Evolutionary conservation across 2,797 vertebrate genomes (phyloP).

Genomic region (Coregonus suidteri): DNA sequence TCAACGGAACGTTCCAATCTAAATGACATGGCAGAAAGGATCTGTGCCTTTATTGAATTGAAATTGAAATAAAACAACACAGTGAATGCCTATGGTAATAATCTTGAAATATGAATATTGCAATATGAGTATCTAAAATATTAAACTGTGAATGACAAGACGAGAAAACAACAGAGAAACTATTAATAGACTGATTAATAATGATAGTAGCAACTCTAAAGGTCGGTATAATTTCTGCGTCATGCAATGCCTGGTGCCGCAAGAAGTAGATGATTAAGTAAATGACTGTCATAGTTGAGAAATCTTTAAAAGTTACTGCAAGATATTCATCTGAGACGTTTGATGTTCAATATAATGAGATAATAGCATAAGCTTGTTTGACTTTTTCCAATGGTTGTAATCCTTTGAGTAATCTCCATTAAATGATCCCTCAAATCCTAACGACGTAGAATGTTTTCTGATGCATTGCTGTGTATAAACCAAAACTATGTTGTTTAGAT

Average conservation of each 20-base stretch:
- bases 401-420: not conserved
- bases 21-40: constrained; percentile 9
- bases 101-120: not conserved
- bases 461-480: not conserved
- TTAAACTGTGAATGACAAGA: not conserved
- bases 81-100: not conserved
- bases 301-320: not conserved
- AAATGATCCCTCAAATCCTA: not conserved
- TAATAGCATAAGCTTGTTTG: not conserved
- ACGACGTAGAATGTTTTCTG: not conserved
- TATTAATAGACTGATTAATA: not conserved
- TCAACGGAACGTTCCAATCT: constrained; percentile 10
- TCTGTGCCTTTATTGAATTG: not conserved
- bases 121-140: not conserved
- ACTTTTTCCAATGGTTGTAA: not conserved
- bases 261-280: not conserved
- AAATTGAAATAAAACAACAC: not conserved
- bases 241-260: not conserved
- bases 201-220: not conserved
- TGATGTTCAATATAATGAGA: not conserved
- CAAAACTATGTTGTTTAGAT: not conserved
- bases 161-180: not conserved
- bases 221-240: not conserved
- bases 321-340: not conserved
- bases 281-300: not conserved